Percentiles rank a stretch among this genome's conserved stretches.
Evolutionary conservation across 2,797 vertebrate species (phyloP).

Genomic region (Smutsia temminckii): DNA sequence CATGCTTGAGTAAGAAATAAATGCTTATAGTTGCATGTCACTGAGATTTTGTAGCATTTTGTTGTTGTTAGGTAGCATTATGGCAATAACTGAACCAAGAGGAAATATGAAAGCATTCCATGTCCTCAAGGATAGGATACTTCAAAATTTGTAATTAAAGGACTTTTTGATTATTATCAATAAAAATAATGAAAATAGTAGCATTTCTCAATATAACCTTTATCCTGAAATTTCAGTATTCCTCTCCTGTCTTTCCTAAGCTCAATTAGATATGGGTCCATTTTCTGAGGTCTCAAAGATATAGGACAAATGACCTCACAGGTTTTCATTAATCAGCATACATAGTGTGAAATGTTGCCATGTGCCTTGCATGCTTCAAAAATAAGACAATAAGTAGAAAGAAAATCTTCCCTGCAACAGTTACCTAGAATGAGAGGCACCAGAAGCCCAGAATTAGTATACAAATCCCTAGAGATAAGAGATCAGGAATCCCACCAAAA

Average conservation of each 20-base stretch:
- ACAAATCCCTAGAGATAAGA: background rate
- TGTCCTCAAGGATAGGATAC: background rate
- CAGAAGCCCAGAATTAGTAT: conserved; percentile 38
- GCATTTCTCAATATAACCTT: conserved; percentile 19
- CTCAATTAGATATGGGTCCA: background rate
- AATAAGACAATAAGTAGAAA: background rate
- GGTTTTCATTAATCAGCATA: conserved; percentile 28
- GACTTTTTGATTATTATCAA: background rate
- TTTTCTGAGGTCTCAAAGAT: background rate
- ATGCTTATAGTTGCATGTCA: background rate
- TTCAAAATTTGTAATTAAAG: background rate
- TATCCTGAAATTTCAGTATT: conserved; percentile 30
- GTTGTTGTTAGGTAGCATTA: background rate
- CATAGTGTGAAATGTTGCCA: background rate
- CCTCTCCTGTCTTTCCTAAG: background rate
- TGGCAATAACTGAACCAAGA: background rate
- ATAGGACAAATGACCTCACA: background rate
- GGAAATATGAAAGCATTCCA: background rate
- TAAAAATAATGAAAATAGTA: conserved; percentile 26
- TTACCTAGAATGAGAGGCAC: background rate
- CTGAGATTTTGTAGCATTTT: background rate
- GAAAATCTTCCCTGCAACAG: background rate
- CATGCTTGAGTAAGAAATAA: background rate
- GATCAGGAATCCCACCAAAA: background rate
- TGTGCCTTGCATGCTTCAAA: background rate